phyloP scores from a whole-genome alignment of 2,888 invertebrate genomes.

The Rugalucina vietnamica region DNA sequence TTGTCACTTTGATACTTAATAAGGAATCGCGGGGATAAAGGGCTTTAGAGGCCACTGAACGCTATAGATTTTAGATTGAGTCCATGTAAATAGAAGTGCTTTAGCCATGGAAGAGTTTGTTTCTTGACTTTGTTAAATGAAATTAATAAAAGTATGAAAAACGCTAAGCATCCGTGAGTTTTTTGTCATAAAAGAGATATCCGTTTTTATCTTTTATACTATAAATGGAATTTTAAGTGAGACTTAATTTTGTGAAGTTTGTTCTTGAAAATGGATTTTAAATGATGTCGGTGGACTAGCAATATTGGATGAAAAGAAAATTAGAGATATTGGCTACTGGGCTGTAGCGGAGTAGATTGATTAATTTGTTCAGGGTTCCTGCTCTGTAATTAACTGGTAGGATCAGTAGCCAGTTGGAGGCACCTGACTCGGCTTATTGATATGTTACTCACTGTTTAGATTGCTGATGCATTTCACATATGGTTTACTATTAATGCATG shows the following conservation, averaged over 20 bases:
- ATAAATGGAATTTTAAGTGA: neutral
- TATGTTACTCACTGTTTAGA: neutral
- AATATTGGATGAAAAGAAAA: slow-evolving; percentile 5
- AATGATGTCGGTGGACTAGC: neutral
- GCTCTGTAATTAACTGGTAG: neutral
- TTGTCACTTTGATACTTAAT: neutral
- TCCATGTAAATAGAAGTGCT: neutral
- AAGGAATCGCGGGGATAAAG: too few relatives aligned
- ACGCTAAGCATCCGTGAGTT: neutral
- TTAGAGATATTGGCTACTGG: neutral
- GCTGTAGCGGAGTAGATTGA: neutral
- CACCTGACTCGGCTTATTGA: neutral
- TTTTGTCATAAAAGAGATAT: neutral
- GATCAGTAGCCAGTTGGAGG: neutral
- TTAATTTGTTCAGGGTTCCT: neutral
- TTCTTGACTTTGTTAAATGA: neutral
- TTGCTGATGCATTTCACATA: neutral
- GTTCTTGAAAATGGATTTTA: slow-evolving; percentile 6
- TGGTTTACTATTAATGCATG: neutral
- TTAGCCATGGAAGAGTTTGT: neutral
- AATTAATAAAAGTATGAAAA: slow-evolving; percentile 1
- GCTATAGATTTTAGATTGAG: neutral
- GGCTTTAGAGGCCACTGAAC: neutral
- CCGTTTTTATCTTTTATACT: neutral
- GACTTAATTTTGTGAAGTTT: neutral